These are phyloP conservation scores for Orchesella cincta DNA, from an alignment of 1,140 invertebrate species.

Conservation along the genomic window DNA sequence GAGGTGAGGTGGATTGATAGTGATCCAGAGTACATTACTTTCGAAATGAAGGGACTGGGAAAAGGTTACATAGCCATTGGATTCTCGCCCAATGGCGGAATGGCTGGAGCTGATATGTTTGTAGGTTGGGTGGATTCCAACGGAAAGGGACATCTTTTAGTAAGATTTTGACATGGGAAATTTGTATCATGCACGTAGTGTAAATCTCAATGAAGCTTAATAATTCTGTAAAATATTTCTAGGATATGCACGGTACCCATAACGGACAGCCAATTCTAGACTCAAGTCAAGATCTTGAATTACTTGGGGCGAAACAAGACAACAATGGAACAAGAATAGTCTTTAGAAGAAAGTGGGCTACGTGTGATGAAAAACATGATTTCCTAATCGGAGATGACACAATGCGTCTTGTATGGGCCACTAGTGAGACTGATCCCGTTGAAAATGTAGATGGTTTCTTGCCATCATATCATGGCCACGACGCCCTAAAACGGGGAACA, in stretches of 20 bases:
- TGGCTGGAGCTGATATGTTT: conserved; percentile 77
- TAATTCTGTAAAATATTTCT: conserved; percentile 41
- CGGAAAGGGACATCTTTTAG: not conserved
- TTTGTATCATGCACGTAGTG: not conserved
- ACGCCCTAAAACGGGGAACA: conserved; percentile 62
- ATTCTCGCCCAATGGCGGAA: conserved; percentile 68
- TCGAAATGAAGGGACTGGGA: conserved; percentile 54
- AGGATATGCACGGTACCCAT: conserved; percentile 76
- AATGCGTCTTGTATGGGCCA: conserved; percentile 72
- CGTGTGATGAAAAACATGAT: conserved; percentile 76
- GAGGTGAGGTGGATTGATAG: not conserved
- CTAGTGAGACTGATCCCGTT: conserved; percentile 68
- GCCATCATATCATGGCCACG: conserved; percentile 59
- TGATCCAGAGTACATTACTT: conserved; percentile 3
- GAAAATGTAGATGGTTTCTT: conserved; percentile 56
- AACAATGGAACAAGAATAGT: conserved; percentile 73
- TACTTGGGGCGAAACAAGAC: conserved; percentile 71
- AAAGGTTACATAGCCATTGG: conserved; percentile 73
- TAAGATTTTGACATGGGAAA: not conserved
- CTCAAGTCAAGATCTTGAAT: conserved; percentile 72
- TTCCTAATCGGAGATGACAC: conserved; percentile 68
- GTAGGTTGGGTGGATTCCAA: conserved; percentile 56
- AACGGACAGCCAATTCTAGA: conserved; percentile 70
- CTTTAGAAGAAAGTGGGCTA: conserved; percentile 73
- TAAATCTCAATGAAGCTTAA: not conserved